Base-by-base conservation (phyloP, 2,888 invertebrate species). In the Polyploca ridens region DNA sequence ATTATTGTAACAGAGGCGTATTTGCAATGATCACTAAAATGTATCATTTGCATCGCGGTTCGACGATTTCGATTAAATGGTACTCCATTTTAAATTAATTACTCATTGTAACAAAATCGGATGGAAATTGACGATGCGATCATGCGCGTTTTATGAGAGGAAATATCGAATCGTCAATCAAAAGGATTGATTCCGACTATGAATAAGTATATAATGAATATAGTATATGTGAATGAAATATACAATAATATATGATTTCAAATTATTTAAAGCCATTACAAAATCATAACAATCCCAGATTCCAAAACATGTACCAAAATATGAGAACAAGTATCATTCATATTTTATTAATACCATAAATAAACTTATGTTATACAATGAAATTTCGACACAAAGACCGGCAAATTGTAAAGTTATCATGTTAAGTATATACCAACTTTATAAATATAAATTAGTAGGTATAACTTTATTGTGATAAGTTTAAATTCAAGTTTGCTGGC, bases 11-110 rank as follows among this genome's bases (percentile, higher is more conserved):
- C 44, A 13, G 54, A 33, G 14, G 49, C 54, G 59, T 73, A 71
- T 77, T 76, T 75, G 69, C 69, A 76, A 70, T 66, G 62, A 62
- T 64, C 62, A 38, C 58, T 38, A 38, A 44, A 46, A 54, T 41
- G 57, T 33, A 61, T 68, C 19, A 58, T 64, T 66, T 63, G 62
- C 33, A 46, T 27, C 59, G 59, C 41, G 65, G 63, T 67, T 62
- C 33, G 57, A 41, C 62, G 67, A 62, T 33, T 63, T 27, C 54
- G 62, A 58, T 63, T 65, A 65, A 67, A 65, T 63, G 54, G 62
- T 58, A 59, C 49, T 63, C 49, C 63, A 54, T 54, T 54, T 54
- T 54, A 54, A 54, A 54, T 54, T 54, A 54, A 54, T 54, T 54
- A 54, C 54, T 6, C 19, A 54, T 54, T 54, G 54, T 54, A 10